Conservation (phyloP, 2,888 invertebrate genomes). For the Automeris io region DNA sequence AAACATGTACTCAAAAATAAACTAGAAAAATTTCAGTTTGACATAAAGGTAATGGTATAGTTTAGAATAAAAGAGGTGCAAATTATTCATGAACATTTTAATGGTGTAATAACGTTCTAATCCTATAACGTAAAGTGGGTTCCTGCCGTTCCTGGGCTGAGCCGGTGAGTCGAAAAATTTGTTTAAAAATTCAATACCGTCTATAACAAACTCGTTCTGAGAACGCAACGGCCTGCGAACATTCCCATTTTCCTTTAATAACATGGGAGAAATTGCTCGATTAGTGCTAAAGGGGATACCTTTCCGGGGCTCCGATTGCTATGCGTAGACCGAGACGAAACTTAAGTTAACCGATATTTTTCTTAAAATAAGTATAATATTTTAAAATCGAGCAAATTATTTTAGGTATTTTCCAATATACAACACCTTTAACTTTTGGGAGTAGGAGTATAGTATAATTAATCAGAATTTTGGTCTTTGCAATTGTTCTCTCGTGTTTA, state of each 20-base stretch:
- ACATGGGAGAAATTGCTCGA: slow-evolving; percentile 71
- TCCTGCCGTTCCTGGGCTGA: slow-evolving; percentile 27
- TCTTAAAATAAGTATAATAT: slow-evolving; percentile 2
- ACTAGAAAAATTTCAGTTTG: neutral
- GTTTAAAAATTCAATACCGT: slow-evolving; percentile 73
- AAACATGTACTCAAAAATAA: neutral
- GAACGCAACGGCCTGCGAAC: slow-evolving; percentile 71
- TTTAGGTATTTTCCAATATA: neutral
- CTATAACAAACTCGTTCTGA: slow-evolving; percentile 67
- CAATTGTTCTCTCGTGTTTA: no score
- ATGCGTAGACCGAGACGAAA: slow-evolving; percentile 34
- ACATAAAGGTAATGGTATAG: slow-evolving; percentile 11
- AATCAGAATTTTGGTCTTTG: no score
- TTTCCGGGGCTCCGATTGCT: slow-evolving; percentile 45
- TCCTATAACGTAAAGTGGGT: slow-evolving; percentile 60
- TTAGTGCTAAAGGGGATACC: slow-evolving; percentile 60
- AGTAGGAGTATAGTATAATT: no score
- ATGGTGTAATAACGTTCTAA: slow-evolving; percentile 59
- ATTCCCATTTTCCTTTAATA: slow-evolving; percentile 71
- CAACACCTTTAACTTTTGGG: no score
- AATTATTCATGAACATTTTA: slow-evolving; percentile 53
- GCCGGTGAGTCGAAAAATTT: slow-evolving; percentile 62
- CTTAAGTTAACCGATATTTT: slow-evolving; percentile 24
- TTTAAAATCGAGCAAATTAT: neutral
- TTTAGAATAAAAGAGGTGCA: slow-evolving; percentile 23